Base-by-base conservation (phyloP, 2,888 invertebrate species). In the Mesoligia furuncula region DNA sequence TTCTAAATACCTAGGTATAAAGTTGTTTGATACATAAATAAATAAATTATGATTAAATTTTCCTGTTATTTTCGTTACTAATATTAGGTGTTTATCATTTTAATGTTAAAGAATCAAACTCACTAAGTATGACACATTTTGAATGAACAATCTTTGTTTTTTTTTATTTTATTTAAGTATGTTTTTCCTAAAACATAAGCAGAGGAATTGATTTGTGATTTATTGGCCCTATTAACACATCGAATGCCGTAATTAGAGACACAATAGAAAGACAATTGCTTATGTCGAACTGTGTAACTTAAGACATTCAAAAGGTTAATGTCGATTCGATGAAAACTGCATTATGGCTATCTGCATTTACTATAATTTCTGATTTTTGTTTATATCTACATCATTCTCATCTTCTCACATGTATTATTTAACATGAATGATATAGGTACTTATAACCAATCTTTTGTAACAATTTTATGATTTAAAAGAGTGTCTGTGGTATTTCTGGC, bases 31-130 rank as follows among this genome's bases (percentile, higher is more conserved):
- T 36, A 66, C 27, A 51, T 64, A n/a, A 36, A 59, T 64, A 57
- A 59, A 73, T 61, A 59, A 51, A 24, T 20, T 65, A 8, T 51
- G 59, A n/a, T 66, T 51, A 6, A 65, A 36, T 74, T 61, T 74
- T 74, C 81, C 75, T 75, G 81, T 54, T 74, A 81, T 27, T 66
- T 73, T 59, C 3, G 24, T 59, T n/a, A 59, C 42, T 45, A 80
- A n/a, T 45, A 27, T 79, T 48, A 51, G 39, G 24, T 17, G n/a
- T 42, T 64, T 54, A 54, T 36, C 2, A 11, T 51, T 42, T 39
- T 31, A 62, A 17, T 27, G 20, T n/a, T n/a, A 61, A n/a, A 11
- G 17, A 61, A 51, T 67, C 15, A 13, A 57, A 36, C 7, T 59
- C 65, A 76, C n/a, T n/a, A 77, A 57, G 57, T 65, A 31, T 39